phyloP scores from a whole-genome alignment of 2,888 invertebrate species.

The Orthonychiurus folsomi region DNA sequence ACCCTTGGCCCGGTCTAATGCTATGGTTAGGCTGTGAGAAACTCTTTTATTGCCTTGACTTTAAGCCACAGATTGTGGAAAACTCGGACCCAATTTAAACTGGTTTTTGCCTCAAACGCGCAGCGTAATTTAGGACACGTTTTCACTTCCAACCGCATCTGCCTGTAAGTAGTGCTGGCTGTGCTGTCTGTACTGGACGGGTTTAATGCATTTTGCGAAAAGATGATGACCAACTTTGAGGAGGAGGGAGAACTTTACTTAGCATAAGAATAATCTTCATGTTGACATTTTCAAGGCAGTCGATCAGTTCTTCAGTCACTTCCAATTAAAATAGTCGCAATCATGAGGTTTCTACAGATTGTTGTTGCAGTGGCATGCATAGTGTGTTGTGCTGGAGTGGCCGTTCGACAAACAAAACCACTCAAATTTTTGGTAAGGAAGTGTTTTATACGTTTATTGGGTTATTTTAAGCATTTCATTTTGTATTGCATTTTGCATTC shows the following conservation, averaged over 20 bases:
- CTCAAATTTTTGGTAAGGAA: slow-evolving; percentile 9
- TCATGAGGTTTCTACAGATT: background rate
- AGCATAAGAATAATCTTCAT: background rate
- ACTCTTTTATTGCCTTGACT: background rate
- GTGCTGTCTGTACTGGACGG: no score
- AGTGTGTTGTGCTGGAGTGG: background rate
- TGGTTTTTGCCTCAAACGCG: no score
- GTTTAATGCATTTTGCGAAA: background rate
- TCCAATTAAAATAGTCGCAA: background rate
- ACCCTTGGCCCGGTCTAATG: background rate
- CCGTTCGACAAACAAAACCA: slow-evolving; percentile 1
- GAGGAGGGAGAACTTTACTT: background rate
- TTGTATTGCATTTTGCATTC: no score
- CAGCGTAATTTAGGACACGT: no score
- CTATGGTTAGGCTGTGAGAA: background rate
- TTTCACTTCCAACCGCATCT: no score
- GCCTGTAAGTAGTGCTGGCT: no score
- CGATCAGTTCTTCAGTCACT: background rate
- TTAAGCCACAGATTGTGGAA: background rate
- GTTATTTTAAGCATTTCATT: no score
- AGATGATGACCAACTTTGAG: background rate
- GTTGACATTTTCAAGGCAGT: background rate
- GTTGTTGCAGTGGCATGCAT: background rate
- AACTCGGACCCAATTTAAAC: background rate
- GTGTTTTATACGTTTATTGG: background rate